Base-by-base conservation (phyloP, 2,888 invertebrate species). In the Mesorhabditis spiculigera region DNA sequence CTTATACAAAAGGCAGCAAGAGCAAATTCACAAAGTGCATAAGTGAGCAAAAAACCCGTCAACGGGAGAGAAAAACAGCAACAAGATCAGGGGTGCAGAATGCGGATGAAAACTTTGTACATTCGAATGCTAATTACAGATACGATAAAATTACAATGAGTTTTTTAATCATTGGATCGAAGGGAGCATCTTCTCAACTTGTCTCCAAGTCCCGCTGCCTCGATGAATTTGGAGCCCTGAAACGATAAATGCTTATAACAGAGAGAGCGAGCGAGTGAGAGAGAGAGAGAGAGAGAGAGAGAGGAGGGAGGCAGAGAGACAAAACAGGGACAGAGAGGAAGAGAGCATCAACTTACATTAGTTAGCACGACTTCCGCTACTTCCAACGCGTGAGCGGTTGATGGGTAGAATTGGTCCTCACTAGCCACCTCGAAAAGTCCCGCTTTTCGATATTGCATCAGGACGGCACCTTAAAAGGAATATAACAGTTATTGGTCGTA, bases 391-490 rank as follows among this genome's bases (percentile, higher is more conserved):
- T 75, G 72, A 62, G 70, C 71, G 50, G 75, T 74, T 13, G 77
- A 71, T 6, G 77, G 77, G 63, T 74, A 77, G 13, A 77, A 69
- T 58, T 77, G 77, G 45, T 63, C 45, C 6, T 63, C 64, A 8
- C 68, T 65, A 5, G 74, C 70, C 13, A 71, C 69, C 8, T 72
- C 67, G 43, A 76, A 67, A 5, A 79, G 45, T 0, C 75, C 77
- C 8, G 77, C 75, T 28, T 71, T 43, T 16, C 69, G 66, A 45
- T 76, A 76, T 65, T 79, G 77, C 0, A 72, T 67, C 66, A 77
- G 71, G 5, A 79, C 73, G 5, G 76, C 73, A 61, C 73, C 76
- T 76, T 50, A 41, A 41, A 63, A 41, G n/a, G n/a, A n/a, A n/a
- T n/a, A n/a, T n/a, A n/a, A n/a, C n/a, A n/a, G n/a, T n/a, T n/a